phyloP scores from a whole-genome alignment of 2,113 vertebrate species.

The Scomber colias region DNA sequence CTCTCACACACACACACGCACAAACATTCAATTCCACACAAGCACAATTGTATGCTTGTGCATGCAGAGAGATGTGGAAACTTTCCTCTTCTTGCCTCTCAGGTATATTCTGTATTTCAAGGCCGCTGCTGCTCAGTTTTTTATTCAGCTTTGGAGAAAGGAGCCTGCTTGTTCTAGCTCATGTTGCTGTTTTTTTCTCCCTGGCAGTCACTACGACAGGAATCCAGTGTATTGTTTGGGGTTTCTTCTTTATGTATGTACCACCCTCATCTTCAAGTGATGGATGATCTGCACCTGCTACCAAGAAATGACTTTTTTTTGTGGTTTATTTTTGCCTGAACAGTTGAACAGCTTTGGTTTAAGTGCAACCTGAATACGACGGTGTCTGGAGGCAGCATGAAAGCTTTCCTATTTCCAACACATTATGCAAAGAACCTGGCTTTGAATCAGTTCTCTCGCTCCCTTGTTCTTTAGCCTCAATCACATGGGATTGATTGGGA shows the following conservation, averaged over 20 bases:
- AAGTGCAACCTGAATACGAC: slow-evolving; percentile 1
- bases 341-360: neutral
- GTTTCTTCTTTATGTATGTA: slow-evolving; percentile 6
- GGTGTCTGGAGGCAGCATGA: slow-evolving; percentile 20
- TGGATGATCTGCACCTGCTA: slow-evolving; percentile 33
- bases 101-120: slow-evolving; percentile 29
- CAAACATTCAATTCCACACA: neutral
- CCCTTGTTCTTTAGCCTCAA: slow-evolving; percentile 17
- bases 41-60: neutral
- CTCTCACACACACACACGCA: neutral
- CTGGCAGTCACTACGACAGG: slow-evolving; percentile 23
- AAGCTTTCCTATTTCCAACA: slow-evolving; percentile 19
- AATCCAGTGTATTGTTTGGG: slow-evolving; percentile 24
- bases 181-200: neutral
- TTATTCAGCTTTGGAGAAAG: slow-evolving; percentile 2
- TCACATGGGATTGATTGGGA: neutral
- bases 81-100: slow-evolving; percentile 17
- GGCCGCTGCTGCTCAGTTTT: slow-evolving; percentile 12
- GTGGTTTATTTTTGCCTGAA: slow-evolving; percentile 21
- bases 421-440: slow-evolving; percentile 33
- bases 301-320: slow-evolving; percentile 5
- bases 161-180: slow-evolving; percentile 1
- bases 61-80: slow-evolving; percentile 26
- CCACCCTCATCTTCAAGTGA: slow-evolving; percentile 38
- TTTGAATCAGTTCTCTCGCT: slow-evolving; percentile 10